phyloP scores from a whole-genome alignment of 2,113 vertebrate species.

The Odobenus rosmarus region DNA sequence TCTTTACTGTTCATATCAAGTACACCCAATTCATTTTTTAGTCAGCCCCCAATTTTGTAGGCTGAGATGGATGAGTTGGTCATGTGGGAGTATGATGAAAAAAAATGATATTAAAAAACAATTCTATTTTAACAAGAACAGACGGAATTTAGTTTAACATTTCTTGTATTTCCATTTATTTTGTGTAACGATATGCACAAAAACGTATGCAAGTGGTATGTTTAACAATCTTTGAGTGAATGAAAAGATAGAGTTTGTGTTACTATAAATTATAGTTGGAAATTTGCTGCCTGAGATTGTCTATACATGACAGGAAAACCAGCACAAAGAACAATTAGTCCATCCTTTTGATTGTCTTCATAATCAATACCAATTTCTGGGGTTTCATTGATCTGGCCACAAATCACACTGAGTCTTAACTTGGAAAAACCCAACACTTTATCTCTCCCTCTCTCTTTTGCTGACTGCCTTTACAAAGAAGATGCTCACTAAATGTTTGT shows the following conservation, averaged over 20 bases:
- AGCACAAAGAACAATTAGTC: neutral
- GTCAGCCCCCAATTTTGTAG: constrained; percentile 36
- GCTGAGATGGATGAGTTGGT: neutral
- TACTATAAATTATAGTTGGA: neutral
- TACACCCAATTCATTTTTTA: neutral
- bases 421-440: neutral
- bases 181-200: neutral
- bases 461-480: neutral
- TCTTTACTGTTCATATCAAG: constrained; percentile 38
- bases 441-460: neutral
- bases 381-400: constrained; percentile 48
- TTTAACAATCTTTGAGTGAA: neutral
- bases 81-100: neutral
- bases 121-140: neutral
- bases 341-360: constrained; percentile 14
- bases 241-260: neutral
- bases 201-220: neutral
- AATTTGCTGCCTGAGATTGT: neutral
- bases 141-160: neutral
- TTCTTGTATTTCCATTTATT: neutral
- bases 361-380: constrained; percentile 36
- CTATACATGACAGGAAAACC: neutral
- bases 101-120: neutral
- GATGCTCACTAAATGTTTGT: neutral
- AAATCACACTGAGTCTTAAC: neutral